Conservation (phyloP, 37 sponge, comb jelly and placozoan genomes). For the Chondrilla cf. caribensis region DNA sequence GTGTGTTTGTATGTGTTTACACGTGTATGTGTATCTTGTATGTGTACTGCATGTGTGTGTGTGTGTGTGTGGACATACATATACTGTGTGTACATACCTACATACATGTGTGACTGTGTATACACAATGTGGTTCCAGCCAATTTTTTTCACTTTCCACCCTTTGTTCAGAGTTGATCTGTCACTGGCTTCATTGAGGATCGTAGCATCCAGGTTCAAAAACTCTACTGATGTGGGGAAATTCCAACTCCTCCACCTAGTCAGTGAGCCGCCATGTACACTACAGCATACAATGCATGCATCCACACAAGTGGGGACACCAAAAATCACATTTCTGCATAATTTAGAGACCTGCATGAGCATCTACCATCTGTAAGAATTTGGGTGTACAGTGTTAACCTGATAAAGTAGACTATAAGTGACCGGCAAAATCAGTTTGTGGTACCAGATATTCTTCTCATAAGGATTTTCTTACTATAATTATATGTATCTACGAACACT, state of each 20-base stretch:
- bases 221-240: constrained; percentile 35
- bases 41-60: background rate
- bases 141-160: no score
- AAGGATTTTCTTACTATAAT: background rate
- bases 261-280: no score
- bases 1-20: background rate
- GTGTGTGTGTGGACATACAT: background rate
- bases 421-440: background rate
- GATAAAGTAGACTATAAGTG: no score
- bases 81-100: no score
- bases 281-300: no score
- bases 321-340: no score
- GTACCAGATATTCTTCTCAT: background rate
- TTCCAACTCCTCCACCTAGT: constrained; percentile 73
- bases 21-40: background rate
- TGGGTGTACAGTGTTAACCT: no score
- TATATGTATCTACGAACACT: no score
- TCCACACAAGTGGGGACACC: no score
- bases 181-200: constrained; percentile 39
- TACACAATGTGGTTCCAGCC: background rate
- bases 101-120: background rate
- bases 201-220: constrained; percentile 33
- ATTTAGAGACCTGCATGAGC: no score
- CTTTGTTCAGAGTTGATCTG: constrained; percentile 55
- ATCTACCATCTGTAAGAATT: no score